phyloP scores from a whole-genome alignment of 1,140 invertebrate genomes.

The Calephelis virginiensis region DNA sequence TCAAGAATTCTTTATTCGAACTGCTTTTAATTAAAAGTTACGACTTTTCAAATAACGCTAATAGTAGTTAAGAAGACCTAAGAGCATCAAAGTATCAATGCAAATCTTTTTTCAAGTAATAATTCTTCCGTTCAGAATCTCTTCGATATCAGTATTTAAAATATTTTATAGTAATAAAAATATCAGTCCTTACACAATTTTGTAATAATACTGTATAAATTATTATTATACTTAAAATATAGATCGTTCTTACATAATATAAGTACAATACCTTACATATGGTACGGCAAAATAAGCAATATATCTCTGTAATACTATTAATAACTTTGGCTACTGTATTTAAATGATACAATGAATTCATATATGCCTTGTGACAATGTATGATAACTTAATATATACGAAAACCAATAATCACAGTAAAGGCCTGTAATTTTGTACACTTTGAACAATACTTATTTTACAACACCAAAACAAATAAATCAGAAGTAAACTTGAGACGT shows the following conservation, averaged over 20 bases:
- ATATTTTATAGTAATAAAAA: constrained; percentile 25
- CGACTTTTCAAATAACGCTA: too few species aligned
- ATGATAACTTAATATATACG: constrained; percentile 51
- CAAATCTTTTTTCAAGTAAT: constrained; percentile 31
- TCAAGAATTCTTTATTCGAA: too few species aligned
- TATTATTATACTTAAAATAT: constrained; percentile 30
- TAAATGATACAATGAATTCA: constrained; percentile 50
- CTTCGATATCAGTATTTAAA: constrained; percentile 24
- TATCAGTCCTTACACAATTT: constrained; percentile 34
- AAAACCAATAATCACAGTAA: constrained; percentile 61
- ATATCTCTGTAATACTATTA: constrained; percentile 46
- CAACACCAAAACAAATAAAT: constrained; percentile 73
- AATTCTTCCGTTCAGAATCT: constrained; percentile 24
- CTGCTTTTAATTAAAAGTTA: too few species aligned
- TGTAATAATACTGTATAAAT: constrained; percentile 51
- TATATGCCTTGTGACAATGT: constrained; percentile 46
- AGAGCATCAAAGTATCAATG: constrained; percentile 1
- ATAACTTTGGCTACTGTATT: constrained; percentile 54
- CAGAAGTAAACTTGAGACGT: constrained; percentile 57
- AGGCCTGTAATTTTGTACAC: constrained; percentile 75
- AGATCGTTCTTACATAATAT: constrained; percentile 50
- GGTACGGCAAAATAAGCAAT: constrained; percentile 61
- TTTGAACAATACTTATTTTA: constrained; percentile 68
- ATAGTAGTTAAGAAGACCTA: too few species aligned
- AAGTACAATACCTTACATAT: constrained; percentile 56